phyloP scores from a whole-genome alignment of 2,888 invertebrate genomes.

The Noctua janthina region DNA sequence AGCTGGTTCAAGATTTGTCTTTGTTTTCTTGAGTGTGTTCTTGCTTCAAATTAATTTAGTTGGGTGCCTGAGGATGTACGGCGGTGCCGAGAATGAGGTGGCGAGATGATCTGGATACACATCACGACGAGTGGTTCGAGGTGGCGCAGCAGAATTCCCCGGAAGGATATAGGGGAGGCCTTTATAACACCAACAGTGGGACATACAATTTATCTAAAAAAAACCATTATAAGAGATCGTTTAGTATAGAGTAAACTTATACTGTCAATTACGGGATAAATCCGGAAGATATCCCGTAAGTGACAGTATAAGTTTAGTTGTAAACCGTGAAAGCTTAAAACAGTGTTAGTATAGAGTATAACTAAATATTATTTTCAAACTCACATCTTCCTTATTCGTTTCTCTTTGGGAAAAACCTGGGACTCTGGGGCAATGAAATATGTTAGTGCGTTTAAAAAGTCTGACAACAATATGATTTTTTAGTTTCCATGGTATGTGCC shows the following conservation, averaged over 20 bases:
- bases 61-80: background rate
- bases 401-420: background rate
- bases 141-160: background rate
- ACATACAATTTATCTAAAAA: background rate
- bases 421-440: background rate
- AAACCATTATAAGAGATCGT: background rate
- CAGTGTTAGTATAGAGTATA: too few species aligned
- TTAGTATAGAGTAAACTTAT: too few species aligned
- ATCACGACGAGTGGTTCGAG: background rate
- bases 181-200: background rate
- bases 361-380: too few species aligned
- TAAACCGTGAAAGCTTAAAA: too few species aligned
- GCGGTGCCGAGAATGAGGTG: background rate
- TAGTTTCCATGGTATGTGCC: background rate
- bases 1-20: constrained; percentile 66
- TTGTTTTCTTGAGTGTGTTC: background rate
- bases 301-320: too few species aligned
- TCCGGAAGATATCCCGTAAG: too few species aligned
- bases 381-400: background rate
- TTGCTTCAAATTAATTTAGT: background rate
- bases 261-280: too few species aligned
- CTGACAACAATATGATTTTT: background rate
- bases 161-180: background rate
- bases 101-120: background rate
- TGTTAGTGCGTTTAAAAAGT: background rate